Evolutionary conservation across 2,113 vertebrate genomes (phyloP).

Genomic region (Orycteropus afer): DNA sequence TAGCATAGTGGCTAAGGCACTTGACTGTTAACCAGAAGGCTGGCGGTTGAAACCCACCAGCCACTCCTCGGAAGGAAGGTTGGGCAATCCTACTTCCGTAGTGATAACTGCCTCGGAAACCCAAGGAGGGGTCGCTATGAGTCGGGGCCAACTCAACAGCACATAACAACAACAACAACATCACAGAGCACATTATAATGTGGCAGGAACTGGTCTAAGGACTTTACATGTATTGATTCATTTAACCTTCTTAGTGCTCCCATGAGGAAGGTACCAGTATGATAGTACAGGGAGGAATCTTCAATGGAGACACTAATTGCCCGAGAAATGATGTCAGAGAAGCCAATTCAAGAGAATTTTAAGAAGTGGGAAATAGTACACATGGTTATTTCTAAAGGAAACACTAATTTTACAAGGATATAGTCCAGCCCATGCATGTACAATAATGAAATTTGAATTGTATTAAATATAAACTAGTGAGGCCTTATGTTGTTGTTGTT

Average conservation of each 20-base stretch:
- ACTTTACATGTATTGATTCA: neutral
- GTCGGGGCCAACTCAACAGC: no score
- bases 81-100: no score
- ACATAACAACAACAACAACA: no score
- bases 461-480: neutral
- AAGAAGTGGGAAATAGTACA: neutral
- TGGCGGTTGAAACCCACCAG: no score
- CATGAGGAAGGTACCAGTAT: rapidly evolving
- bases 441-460: neutral
- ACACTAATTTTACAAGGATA: neutral
- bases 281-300: neutral
- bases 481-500: neutral
- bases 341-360: neutral
- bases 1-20: no score
- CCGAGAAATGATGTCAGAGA: neutral
- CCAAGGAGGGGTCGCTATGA: no score
- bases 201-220: neutral
- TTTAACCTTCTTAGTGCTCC: neutral
- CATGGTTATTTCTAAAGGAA: neutral
- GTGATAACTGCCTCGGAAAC: no score
- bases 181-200: neutral
- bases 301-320: neutral
- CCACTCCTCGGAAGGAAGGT: no score
- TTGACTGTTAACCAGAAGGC: no score
- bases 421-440: rapidly evolving